Conservation (phyloP, 2,797 vertebrate species). For the Hirundo rustica region DNA sequence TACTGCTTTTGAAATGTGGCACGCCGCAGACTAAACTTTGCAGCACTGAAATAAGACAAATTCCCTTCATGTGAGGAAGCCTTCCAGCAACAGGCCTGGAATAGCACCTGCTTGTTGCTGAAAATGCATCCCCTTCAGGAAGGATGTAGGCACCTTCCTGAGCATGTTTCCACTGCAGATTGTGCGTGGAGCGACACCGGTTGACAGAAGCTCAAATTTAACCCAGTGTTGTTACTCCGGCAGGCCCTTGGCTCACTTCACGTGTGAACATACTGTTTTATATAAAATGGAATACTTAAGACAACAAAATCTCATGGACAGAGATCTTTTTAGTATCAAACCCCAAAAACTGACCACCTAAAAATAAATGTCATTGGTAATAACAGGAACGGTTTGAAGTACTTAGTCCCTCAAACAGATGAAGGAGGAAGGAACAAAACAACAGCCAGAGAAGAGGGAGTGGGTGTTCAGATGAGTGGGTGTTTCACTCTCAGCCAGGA, state of each 20-base stretch:
- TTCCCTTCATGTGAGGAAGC: not conserved
- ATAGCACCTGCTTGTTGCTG: not conserved
- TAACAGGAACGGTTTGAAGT: not conserved
- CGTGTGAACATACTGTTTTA: not conserved
- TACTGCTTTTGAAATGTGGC: not conserved
- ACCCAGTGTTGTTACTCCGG: not conserved
- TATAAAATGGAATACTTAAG: not conserved
- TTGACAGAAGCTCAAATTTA: not conserved
- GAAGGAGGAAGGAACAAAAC: not conserved
- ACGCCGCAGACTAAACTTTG: not conserved
- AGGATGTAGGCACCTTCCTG: not conserved
- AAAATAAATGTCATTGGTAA: not conserved
- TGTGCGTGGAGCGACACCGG: rapidly evolving
- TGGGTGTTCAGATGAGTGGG: not conserved
- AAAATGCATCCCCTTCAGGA: not conserved
- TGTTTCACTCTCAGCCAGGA: not conserved
- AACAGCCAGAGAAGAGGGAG: not conserved
- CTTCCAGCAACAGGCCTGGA: not conserved
- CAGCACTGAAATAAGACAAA: not conserved
- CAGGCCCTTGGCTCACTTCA: not conserved
- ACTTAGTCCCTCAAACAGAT: not conserved
- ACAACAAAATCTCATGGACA: not conserved
- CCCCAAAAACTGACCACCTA: not conserved
- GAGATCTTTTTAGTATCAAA: not conserved
- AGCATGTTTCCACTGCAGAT: not conserved